These are phyloP conservation scores for Dysdera silvatica DNA, from an alignment of 1,140 invertebrate species.

Conservation along the genomic window DNA sequence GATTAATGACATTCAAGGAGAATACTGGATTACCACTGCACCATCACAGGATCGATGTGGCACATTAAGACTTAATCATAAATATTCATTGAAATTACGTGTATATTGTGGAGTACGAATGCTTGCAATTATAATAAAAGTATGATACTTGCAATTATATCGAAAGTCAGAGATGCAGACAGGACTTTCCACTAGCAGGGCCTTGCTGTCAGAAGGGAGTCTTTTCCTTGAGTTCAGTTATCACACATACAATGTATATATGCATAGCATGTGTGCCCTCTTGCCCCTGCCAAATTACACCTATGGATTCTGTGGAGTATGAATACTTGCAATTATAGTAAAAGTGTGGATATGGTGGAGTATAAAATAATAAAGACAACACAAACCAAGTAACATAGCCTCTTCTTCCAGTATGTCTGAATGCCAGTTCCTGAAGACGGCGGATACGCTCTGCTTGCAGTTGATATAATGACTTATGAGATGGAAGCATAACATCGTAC, in stretches of 20 bases:
- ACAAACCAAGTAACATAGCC: constrained; percentile 62
- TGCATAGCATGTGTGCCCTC: background rate
- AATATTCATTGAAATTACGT: too few species aligned
- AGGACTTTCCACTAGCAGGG: too few species aligned
- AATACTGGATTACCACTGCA: too few species aligned
- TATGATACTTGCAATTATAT: too few species aligned
- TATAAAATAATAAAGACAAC: background rate
- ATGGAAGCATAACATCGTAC: constrained; percentile 85
- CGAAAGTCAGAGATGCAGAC: too few species aligned
- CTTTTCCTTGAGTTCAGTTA: background rate
- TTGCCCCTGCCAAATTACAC: background rate
- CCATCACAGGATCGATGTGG: too few species aligned
- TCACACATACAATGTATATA: background rate
- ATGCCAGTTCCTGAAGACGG: constrained; percentile 66
- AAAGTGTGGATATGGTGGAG: background rate
- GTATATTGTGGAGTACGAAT: too few species aligned
- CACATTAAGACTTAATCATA: too few species aligned
- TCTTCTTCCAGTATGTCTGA: constrained; percentile 54
- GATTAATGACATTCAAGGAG: too few species aligned
- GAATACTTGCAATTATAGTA: background rate
- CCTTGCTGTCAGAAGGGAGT: background rate
- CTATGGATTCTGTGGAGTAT: background rate
- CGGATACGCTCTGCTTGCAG: constrained; percentile 88
- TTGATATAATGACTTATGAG: constrained; percentile 82
- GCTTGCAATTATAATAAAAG: too few species aligned